These are phyloP conservation scores for Crotalus helleri DNA, from an alignment of 2,113 vertebrate species.

Conservation along the genomic window DNA sequence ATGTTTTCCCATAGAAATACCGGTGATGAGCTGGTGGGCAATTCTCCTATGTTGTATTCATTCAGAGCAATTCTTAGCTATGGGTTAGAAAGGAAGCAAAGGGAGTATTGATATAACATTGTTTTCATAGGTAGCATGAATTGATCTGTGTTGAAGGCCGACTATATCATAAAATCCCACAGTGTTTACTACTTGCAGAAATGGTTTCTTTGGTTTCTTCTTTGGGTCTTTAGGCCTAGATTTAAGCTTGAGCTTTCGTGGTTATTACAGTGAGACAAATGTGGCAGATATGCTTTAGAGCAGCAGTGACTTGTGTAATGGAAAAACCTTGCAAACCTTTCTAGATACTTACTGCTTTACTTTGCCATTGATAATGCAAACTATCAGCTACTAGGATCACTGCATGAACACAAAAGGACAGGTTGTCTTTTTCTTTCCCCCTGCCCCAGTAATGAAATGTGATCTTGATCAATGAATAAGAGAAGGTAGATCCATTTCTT, in stretches of 20 bases:
- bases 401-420: not conserved
- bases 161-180: not conserved
- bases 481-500: not conserved
- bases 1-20: slow-evolving; percentile 9
- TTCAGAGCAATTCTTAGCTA: slow-evolving; percentile 5
- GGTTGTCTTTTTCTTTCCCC: not conserved
- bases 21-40: not conserved
- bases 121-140: not conserved
- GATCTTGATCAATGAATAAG: not conserved
- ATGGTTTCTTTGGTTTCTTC: not conserved
- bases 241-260: not conserved
- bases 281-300: not conserved
- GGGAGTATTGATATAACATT: not conserved
- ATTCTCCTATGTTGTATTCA: slow-evolving; percentile 1
- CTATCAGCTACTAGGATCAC: not conserved
- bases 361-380: not conserved
- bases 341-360: not conserved
- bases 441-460: not conserved
- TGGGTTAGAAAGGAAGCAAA: not conserved
- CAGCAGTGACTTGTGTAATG: not conserved
- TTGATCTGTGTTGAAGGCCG: not conserved
- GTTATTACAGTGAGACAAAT: not conserved
- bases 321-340: not conserved
- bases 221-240: not conserved
- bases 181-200: not conserved